Evolutionary conservation across 2,113 vertebrate species (phyloP).

Genomic region (Propithecus coquereli): DNA sequence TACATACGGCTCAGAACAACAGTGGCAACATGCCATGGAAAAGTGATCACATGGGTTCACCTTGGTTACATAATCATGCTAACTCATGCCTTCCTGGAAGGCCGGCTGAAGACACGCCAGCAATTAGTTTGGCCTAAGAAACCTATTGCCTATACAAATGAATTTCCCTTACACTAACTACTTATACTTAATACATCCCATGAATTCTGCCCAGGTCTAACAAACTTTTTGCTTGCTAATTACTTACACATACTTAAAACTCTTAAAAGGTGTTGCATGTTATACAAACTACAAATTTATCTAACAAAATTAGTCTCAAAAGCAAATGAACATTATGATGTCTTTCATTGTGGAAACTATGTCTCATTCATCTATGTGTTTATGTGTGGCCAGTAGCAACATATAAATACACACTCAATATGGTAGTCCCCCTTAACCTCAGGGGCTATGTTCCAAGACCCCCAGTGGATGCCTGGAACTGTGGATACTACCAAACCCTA

Average conservation of each 20-base stretch:
- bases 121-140: no score
- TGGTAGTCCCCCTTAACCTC: not conserved
- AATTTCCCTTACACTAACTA: no score
- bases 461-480: not conserved
- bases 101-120: no score
- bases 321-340: not conserved
- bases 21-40: no score
- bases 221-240: not conserved
- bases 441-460: not conserved
- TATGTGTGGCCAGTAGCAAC: not conserved
- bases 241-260: not conserved
- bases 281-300: not conserved
- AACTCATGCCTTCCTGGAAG: no score
- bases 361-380: not conserved
- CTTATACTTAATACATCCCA: not conserved
- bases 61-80: no score
- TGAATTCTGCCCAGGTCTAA: not conserved
- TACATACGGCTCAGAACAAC: no score
- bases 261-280: not conserved
- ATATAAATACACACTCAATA: not conserved
- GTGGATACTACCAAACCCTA: not conserved
- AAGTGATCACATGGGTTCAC: no score
- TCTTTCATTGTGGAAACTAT: not conserved
- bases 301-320: not conserved
- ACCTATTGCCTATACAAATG: no score